A percentile compares a stretch with the other conserved stretches of the same genome.
Evolutionary conservation across 2,888 invertebrate genomes (phyloP).

Genomic region (Polylopha cassiicola): DNA sequence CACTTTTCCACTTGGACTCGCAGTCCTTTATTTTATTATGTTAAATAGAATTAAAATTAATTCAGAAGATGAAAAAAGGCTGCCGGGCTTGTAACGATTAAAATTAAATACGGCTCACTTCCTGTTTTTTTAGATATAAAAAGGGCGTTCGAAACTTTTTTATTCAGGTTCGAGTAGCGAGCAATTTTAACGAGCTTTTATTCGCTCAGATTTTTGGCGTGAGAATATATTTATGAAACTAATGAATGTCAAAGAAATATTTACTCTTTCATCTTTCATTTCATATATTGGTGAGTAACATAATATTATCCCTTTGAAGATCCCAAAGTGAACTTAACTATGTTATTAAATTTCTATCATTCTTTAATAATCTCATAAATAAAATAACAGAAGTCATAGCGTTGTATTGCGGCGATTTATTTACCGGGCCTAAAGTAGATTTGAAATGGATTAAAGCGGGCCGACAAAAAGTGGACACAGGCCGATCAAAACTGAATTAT

Average conservation of each 20-base stretch:
- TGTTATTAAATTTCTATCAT: conserved; percentile 24
- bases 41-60: conserved; percentile 63
- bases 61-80: conserved; percentile 51
- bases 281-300: neutral
- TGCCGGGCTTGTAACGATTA: conserved; percentile 56
- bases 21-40: conserved; percentile 57
- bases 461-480: conserved; percentile 14
- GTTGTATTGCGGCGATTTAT: conserved; percentile 14
- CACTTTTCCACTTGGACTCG: conserved; percentile 30
- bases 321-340: too few relatives aligned
- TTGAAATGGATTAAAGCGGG: conserved; percentile 6
- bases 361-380: conserved; percentile 14
- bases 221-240: conserved; percentile 56
- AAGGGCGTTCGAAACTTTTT: conserved; percentile 55
- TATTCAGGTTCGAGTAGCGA: conserved; percentile 55
- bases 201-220: conserved; percentile 48
- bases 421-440: conserved; percentile 6
- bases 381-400: conserved; percentile 21
- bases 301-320: too few relatives aligned
- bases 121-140: conserved; percentile 46
- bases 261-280: conserved; percentile 24
- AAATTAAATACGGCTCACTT: conserved; percentile 60
- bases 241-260: conserved; percentile 66
- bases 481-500: conserved; percentile 55
- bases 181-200: conserved; percentile 70